Base-by-base conservation (phyloP, 2,888 invertebrate species). In the Eudemis profundana region DNA sequence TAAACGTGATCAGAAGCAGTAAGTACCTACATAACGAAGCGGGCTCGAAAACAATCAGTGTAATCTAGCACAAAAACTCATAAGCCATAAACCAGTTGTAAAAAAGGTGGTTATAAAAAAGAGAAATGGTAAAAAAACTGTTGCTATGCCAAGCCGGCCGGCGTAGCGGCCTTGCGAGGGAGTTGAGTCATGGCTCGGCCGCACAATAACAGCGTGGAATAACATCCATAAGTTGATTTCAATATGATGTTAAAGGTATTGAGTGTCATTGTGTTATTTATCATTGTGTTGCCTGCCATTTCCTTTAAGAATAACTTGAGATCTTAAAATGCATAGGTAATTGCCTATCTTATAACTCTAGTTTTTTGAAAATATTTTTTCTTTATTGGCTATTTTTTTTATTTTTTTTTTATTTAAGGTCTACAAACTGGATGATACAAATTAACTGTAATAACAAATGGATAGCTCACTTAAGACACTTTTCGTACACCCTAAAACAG, bases 121-220 rank as follows among this genome's bases (percentile, higher is more conserved):
- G 50, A 29, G 50, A 65, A 65, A 60, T 38, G 60, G 38, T 36
- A 17, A 59, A 59, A 40, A 65, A 40, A 65, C 67, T 72, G 86
- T 90, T 88, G 86, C 84, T 77, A 86, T 71, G 85, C 78, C 66
- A 71, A 67, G 86, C 90, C 90, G 89, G 90, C 90, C 89, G 90
- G 90, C 84, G 69, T 49, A 69, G 71, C 75, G 90, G 87, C 90
- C 90, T 90, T 89, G 89, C 78, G 40, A 75, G 3, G 3, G 3
- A 5, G 7, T 76, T 87, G 89, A 89, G 70, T 89, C 88, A 87
- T 73, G 29, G n/a, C 21, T n/a, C 50, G 27, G 17, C 23, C 27
- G 27, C 54, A 63, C 56, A 63, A 63, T 56, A 63, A 42, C 50
- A 46, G 21, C 14, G 12, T 57, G 29, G 57, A 64, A 64, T 51